Evolutionary conservation across 1,140 invertebrate genomes (phyloP), one percentile per base, ranked within the genome.

Genomic region (Archivesica marissinica): DNA sequence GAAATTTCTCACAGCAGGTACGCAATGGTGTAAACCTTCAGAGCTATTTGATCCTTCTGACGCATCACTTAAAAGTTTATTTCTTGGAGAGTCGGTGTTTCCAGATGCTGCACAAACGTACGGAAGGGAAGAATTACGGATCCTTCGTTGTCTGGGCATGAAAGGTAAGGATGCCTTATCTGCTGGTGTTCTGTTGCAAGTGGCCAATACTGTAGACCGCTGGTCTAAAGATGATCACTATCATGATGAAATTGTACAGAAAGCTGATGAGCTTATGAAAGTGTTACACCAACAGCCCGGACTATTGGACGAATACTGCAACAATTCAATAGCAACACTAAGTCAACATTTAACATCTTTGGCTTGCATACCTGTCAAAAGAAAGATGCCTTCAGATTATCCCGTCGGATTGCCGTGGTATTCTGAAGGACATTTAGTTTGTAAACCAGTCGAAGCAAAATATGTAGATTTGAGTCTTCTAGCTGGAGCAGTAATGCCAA

Each of bases 351-450:
- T 77, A 23, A 59, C 28, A 35, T 11, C 30, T 39, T 17, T 77
- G 9, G 9, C 20, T 4, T 77, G 74, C 15, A 54, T 77, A 1
- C 54, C 38, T 11, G 52, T 59, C 20, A 38, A 11, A 0, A 20
- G n/a, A 3, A n/a, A 9, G 23, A 3, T 28, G 47, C 39, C 35
- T 47, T 11, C 11, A 56, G 56, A 66, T 23, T 79, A 66, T 28
- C 76, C 76, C 4, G 28, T 11, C n/a, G 38, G 38, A 0, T 13
- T 79, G 25, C 76, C 76, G n/a, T 79, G 76, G 76, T 79, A 66
- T 39, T 35, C 47, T 15, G 9, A 68, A 3, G 28, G 39, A 3
- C 20, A 28, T 9, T 20, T n/a, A 25, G 0, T 79, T 1, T 44
- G 76, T 28, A 66, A 64, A 13, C 76, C 76, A 66, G 39, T 20